These are phyloP conservation scores for Hepsetus odoe DNA, from an alignment of 2,113 vertebrate genomes.

Conservation along the genomic window DNA sequence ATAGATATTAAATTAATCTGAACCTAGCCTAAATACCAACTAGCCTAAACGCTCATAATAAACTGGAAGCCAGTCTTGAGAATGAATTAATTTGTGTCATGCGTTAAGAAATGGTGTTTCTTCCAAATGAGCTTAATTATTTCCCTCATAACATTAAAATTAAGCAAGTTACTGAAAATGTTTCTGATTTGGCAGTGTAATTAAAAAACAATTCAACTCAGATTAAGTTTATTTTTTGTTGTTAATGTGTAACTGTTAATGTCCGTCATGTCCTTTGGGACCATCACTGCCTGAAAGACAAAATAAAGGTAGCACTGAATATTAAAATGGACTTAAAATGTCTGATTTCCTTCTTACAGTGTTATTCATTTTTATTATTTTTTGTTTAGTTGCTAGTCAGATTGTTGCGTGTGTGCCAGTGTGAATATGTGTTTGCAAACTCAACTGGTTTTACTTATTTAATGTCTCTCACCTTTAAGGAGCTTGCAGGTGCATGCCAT, in stretches of 20 bases:
- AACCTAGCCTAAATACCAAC: too few relatives aligned
- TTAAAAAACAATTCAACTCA: too few relatives aligned
- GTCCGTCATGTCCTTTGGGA: not conserved
- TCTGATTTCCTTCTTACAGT: not conserved
- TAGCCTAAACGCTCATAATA: too few relatives aligned
- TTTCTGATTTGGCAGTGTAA: too few relatives aligned
- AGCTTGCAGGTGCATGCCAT: constrained; percentile 51
- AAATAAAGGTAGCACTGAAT: constrained; percentile 17
- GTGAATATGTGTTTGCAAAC: constrained; percentile 46
- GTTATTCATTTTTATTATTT: constrained; percentile 13
- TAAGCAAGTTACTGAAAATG: too few relatives aligned
- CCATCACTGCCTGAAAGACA: not conserved
- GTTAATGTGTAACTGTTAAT: not conserved
- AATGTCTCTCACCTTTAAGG: constrained; percentile 5
- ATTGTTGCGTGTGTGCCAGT: constrained; percentile 55
- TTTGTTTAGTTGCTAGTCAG: not conserved
- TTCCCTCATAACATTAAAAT: too few relatives aligned
- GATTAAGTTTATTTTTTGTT: not conserved
- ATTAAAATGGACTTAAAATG: not conserved
- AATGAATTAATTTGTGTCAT: too few relatives aligned
- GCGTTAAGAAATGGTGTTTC: too few relatives aligned
- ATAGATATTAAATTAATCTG: too few relatives aligned
- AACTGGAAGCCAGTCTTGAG: too few relatives aligned
- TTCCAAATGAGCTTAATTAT: too few relatives aligned
- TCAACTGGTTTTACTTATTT: constrained; percentile 27